Evolutionary conservation across 37 sponge, comb jelly and placozoan genomes (phyloP), one percentile per base, ranked within the genome.

Genomic region (Theonella swinhoei): DNA sequence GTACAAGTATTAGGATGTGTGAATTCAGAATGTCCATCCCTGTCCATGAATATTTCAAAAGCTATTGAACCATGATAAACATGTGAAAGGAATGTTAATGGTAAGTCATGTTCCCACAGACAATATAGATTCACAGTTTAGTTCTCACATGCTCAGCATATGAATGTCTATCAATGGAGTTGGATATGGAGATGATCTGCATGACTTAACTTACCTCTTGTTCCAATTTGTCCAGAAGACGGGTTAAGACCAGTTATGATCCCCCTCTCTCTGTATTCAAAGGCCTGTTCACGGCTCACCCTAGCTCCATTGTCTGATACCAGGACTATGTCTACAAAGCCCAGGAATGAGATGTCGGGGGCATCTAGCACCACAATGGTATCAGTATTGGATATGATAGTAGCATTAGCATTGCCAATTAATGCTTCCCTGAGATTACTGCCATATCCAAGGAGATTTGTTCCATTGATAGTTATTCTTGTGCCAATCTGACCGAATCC

Each of bases 401-500:
- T 59, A 29, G 82, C 83, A 26, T 43, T 25, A 2, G 72, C 34
- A 4, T 22, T 72, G 11, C 65, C 82, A 54, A 85, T 58, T 1
- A 29, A 40, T 2, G 76, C 81, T 34, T 34, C 20, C 22, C 9
- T 39, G 17, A 92, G 62, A 24, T 0, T 37, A 0, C 35, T 26
- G 0, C 93, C 93, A 70, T 92, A 87, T 24, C 88, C 95, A 2
- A 91, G 70, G 9, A 94, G 85, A 36, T 81, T 70, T 14, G 32
- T 71, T 14, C 95, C 95, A 60, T 4, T 80, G 70, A 94, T 28
- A 0, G 69, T 77, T 23, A 94, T 62, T 1, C 40, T 68, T 8
- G 95, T 94, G 1, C 91, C 91, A 36, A 32, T 30, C 77, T 91
- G 95, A 0, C 91, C 95, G 41, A 83, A 79, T 35, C 47, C 0